Conservation (phyloP, 2,113 vertebrate species). For the Thalassoma bifasciatum region DNA sequence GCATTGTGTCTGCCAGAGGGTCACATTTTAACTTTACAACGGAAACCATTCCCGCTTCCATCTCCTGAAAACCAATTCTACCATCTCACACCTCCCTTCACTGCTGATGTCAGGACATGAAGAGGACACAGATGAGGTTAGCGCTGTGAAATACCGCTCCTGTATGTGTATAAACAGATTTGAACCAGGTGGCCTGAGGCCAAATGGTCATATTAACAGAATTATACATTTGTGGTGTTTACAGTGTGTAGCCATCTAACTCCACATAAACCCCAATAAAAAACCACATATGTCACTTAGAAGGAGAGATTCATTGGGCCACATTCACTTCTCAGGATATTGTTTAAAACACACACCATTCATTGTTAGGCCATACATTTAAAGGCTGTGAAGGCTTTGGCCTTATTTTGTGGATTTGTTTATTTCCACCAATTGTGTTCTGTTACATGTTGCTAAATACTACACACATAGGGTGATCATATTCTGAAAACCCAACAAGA, state of each 20-base stretch:
- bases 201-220: constrained; percentile 54
- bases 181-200: constrained; percentile 33
- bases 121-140: constrained; percentile 60
- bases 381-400: not conserved
- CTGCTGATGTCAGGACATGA: constrained; percentile 31
- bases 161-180: constrained; percentile 66
- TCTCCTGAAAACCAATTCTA: constrained; percentile 40
- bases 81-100: not conserved
- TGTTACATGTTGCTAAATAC: too few species aligned
- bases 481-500: too few species aligned
- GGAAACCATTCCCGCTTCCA: constrained; percentile 18
- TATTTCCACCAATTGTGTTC: too few species aligned
- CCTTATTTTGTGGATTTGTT: not conserved
- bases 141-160: constrained; percentile 58
- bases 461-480: too few species aligned
- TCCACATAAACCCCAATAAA: constrained; percentile 54
- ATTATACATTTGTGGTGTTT: constrained; percentile 43
- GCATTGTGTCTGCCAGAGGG: not conserved
- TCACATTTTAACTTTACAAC: constrained; percentile 13
- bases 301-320: not conserved
- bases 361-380: not conserved
- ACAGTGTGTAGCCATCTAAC: constrained; percentile 23
- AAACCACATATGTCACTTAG: constrained; percentile 5
- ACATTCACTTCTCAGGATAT: not conserved
- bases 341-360: not conserved